phyloP scores from a whole-genome alignment of 2,888 invertebrate genomes.

The Drosophila antonietae region DNA sequence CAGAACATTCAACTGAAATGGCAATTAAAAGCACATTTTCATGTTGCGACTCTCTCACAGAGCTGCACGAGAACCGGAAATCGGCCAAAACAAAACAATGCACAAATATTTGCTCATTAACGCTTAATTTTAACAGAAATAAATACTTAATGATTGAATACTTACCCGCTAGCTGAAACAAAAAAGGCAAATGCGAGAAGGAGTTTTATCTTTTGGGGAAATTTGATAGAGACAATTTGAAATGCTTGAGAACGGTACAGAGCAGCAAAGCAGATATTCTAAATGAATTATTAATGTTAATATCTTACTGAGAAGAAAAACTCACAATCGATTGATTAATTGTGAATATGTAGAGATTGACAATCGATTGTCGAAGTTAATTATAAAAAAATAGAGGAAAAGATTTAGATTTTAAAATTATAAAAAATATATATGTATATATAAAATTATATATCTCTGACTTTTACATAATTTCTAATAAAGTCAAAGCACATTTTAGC shows the following conservation, averaged over 20 bases:
- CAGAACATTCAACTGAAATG: slow-evolving; percentile 33
- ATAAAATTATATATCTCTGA: too few relatives aligned
- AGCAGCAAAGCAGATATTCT: not conserved
- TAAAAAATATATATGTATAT: too few relatives aligned
- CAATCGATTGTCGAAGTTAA: not conserved
- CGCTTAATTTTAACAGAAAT: slow-evolving; percentile 36
- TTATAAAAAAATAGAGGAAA: not conserved
- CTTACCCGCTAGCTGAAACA: slow-evolving; percentile 51
- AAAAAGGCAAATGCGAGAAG: slow-evolving; percentile 2
- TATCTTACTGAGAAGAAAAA: not conserved
- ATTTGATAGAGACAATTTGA: not conserved
- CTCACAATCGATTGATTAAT: not conserved
- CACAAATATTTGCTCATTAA: slow-evolving; percentile 74
- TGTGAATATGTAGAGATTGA: not conserved
- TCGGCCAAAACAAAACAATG: slow-evolving; percentile 50
- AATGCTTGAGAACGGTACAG: not conserved
- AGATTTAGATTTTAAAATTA: too few relatives aligned
- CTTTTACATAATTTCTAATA: too few relatives aligned
- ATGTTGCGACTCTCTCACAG: slow-evolving; percentile 10
- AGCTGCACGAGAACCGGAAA: slow-evolving; percentile 32
- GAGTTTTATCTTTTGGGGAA: not conserved
- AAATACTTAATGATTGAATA: slow-evolving; percentile 32
- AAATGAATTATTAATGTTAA: not conserved
- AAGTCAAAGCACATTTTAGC: too few relatives aligned
- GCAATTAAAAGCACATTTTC: slow-evolving; percentile 70